Evolutionary conservation across 2,113 vertebrate genomes (phyloP), one percentile per base, ranked within the genome.

Genomic region (Cyprinodon tularosa): DNA sequence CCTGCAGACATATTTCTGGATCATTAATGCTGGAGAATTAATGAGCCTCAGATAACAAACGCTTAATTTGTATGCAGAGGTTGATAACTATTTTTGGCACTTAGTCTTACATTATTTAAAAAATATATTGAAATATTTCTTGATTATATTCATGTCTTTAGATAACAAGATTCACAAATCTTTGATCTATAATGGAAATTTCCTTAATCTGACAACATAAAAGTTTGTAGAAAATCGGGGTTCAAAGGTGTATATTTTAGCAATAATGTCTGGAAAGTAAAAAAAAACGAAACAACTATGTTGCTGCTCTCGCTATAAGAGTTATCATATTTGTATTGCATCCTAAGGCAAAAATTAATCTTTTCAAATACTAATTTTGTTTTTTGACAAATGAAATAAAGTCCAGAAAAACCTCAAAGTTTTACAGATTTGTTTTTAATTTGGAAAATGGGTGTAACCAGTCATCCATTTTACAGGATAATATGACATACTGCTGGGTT

Each of bases 11-110:
- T 47, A 80, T 85, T 68, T 85, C 64, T 71, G 68, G 37, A 74
- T 82, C 79, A 79, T 83, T 82, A 67, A 62, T 40, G 38, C 69
- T 59, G 40, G 78, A 17, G 64, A 63, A 82, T 80, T 80, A 84
- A 73, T 80, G 74, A 80, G 69, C 45, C 65, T 17, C 45, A 57
- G 62, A 62, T 71, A 71, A 83, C 62, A 66, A 68, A 78, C 65
- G 1, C 22, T 22, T 60, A 74, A 68, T 53, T 36, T 0, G 66
- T 68, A 29, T 63, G 17, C 20, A 72, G 57, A 53, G 37, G 69
- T 20, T 67, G 69, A 75, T 66, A 57, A 71, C 72, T 17, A 60
- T 66, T 73, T 57, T 37, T 63, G 71, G 76, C 76, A 81, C 78
- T 13, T n/a, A n/a, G 0, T 68, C 62, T 80, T 62, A 44, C 63